Evolutionary conservation across 2,113 vertebrate species (phyloP).

Genomic region (Chloroceryle aenea): DNA sequence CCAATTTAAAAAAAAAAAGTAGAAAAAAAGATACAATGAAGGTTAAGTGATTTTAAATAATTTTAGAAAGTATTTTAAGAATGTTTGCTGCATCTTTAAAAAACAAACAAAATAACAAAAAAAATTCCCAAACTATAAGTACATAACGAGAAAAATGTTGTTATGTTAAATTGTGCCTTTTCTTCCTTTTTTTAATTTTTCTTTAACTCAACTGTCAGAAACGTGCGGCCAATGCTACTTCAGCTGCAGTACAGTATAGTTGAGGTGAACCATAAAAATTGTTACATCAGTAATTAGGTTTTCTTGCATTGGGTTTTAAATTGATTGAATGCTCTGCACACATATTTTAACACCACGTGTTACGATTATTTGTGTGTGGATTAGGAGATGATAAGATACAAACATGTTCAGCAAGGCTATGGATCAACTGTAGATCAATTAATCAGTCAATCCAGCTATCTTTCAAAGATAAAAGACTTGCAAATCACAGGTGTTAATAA

Average conservation of each 20-base stretch:
- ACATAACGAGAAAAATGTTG: not conserved
- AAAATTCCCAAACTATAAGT: not conserved
- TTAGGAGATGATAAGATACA: not conserved
- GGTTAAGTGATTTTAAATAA: not conserved
- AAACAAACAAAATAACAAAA: not conserved
- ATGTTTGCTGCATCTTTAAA: not conserved
- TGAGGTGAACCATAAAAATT: not conserved
- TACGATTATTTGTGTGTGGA: not conserved
- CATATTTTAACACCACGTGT: not conserved
- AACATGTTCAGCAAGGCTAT: not conserved
- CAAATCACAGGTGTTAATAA: not conserved
- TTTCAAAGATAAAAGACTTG: not conserved
- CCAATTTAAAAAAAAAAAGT: not conserved
- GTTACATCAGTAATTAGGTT: not conserved
- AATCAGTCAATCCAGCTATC: not conserved
- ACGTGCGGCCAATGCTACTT: not conserved
- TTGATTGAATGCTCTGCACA: not conserved
- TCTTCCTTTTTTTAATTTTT: not conserved
- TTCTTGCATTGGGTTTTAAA: not conserved
- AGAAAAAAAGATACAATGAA: not conserved
- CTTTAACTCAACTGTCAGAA: not conserved
- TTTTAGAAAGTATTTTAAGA: not conserved
- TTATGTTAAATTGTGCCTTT: not conserved
- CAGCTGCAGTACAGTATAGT: not conserved
- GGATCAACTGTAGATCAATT: not conserved